Conservation (phyloP, 2,113 vertebrate genomes). For the Equus quagga region DNA sequence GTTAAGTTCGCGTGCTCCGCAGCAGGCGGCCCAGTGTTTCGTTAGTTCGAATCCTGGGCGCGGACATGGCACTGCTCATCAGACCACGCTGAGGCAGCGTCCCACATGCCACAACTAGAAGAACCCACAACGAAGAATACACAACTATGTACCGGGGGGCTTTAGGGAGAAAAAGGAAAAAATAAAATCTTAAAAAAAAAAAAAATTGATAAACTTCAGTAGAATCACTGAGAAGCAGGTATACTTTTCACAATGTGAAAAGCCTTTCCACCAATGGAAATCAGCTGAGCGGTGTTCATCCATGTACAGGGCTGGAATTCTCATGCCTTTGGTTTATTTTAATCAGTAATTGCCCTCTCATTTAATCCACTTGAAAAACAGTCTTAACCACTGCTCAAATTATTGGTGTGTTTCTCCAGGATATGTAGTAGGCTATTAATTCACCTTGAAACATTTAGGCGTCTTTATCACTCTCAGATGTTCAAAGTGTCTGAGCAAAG, state of each 20-base stretch:
- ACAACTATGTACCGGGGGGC: too few species aligned
- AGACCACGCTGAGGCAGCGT: too few species aligned
- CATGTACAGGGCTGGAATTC: background rate
- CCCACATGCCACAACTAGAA: too few species aligned
- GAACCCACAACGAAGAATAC: too few species aligned
- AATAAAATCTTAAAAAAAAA: too few species aligned
- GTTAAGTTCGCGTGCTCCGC: too few species aligned
- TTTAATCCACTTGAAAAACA: slow-evolving; percentile 72
- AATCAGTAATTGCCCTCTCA: slow-evolving; percentile 60
- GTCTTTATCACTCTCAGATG: slow-evolving; percentile 47
- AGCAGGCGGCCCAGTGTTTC: too few species aligned
- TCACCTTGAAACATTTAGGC: slow-evolving; percentile 56
- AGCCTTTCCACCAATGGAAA: background rate
- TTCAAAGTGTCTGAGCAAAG: background rate
- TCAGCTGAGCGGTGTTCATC: background rate
- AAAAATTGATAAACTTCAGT: background rate
- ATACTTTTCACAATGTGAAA: background rate
- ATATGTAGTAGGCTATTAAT: slow-evolving; percentile 40
- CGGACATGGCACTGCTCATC: too few species aligned
- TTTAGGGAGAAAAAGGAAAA: too few species aligned
- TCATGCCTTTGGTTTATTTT: slow-evolving; percentile 53
- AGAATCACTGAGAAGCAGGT: background rate
- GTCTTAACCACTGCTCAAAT: slow-evolving; percentile 62
- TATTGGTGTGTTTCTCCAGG: slow-evolving; percentile 54
- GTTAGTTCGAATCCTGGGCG: too few species aligned